Percentiles rank a stretch among this genome's conserved stretches.
These are phyloP conservation scores for Norana najaformis DNA, from an alignment of 2,888 invertebrate species.

Conservation along the genomic window DNA sequence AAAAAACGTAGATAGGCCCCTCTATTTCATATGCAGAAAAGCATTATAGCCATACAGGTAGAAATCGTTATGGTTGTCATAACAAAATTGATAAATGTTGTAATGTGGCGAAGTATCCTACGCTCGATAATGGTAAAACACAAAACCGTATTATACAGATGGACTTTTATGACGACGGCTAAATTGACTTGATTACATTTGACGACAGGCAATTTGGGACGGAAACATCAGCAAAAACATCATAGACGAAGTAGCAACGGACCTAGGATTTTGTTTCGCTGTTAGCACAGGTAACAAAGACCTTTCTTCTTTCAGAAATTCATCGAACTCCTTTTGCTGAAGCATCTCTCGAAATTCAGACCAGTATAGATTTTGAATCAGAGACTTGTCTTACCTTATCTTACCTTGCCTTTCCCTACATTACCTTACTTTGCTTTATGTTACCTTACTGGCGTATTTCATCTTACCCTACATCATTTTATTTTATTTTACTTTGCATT, in stretches of 20 bases:
- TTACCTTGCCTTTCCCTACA: background rate
- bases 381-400: no score
- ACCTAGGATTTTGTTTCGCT: constrained; percentile 1
- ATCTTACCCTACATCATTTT: background rate
- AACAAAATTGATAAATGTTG: background rate
- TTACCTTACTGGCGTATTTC: background rate
- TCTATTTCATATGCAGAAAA: no score
- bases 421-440: background rate
- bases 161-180: background rate
- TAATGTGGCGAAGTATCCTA: no score
- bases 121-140: background rate
- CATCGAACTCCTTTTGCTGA: background rate
- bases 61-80: no score
- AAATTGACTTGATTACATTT: background rate
- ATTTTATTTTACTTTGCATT: background rate
- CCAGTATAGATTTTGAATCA: no score
- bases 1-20: no score
- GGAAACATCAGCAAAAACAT: constrained; percentile 9
- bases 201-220: constrained; percentile 1
- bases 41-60: background rate
- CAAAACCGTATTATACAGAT: background rate
- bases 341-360: no score
- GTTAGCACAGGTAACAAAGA: background rate
- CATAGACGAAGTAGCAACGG: background rate
- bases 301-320: background rate